A percentile compares a stretch with the other conserved stretches of the same genome.
Evolutionary conservation across 2,888 invertebrate genomes (phyloP).

Genomic region (Spilarctia lutea): DNA sequence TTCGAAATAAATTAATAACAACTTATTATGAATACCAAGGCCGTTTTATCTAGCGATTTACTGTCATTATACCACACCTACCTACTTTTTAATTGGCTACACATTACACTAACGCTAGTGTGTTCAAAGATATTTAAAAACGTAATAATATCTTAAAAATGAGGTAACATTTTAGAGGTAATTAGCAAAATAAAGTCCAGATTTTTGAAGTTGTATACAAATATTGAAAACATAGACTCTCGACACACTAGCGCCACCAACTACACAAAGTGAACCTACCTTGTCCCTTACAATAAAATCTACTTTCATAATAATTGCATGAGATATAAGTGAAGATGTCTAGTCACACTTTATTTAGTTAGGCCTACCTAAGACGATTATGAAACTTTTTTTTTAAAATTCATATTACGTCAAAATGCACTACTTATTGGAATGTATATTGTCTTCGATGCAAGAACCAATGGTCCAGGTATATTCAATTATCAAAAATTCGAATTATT

Average conservation of each 20-base stretch:
- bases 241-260: constrained; percentile 35
- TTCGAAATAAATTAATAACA: constrained; percentile 33
- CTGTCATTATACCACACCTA: constrained; percentile 40
- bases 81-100: constrained; percentile 26
- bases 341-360: constrained; percentile 13
- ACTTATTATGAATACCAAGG: constrained; percentile 62
- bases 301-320: constrained; percentile 39
- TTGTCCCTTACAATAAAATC: constrained; percentile 32
- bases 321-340: constrained; percentile 18
- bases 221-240: background rate
- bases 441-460: constrained; percentile 20
- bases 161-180: constrained; percentile 1
- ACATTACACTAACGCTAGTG: constrained; percentile 21
- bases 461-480: constrained; percentile 3
- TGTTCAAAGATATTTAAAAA: background rate
- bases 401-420: constrained; percentile 1
- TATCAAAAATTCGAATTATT: background rate
- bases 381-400: constrained; percentile 3
- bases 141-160: background rate
- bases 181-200: too few relatives aligned
- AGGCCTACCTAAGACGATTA: constrained; percentile 22
- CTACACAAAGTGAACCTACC: constrained; percentile 27
- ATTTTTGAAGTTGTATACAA: background rate
- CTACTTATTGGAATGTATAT: constrained; percentile 26
- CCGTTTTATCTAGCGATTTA: constrained; percentile 60